A percentile compares a stretch with the other conserved stretches of the same genome.
These are phyloP conservation scores for Leucophora obtusa DNA, from an alignment of 2,888 invertebrate genomes.

Conservation along the genomic window DNA sequence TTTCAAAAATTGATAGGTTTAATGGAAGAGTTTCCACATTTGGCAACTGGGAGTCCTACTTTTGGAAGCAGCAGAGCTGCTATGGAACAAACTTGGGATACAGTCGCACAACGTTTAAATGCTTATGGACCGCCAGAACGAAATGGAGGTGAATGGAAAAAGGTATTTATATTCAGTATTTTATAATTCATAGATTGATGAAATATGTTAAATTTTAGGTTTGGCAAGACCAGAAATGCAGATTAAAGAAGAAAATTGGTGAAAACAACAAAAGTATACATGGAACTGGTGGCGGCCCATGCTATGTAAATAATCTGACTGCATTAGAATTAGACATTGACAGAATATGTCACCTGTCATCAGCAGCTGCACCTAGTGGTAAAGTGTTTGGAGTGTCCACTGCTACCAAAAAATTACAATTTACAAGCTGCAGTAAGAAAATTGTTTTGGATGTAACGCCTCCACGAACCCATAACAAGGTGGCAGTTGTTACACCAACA, in stretches of 20 bases:
- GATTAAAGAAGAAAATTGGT: slow-evolving; percentile 10
- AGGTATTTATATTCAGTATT: slow-evolving; percentile 3
- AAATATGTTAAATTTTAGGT: background rate
- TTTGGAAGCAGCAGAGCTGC: slow-evolving; percentile 12
- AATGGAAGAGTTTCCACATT: slow-evolving; percentile 30
- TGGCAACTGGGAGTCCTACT: slow-evolving; percentile 19
- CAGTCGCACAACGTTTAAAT: background rate
- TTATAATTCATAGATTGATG: background rate
- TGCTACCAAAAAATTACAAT: too few species aligned
- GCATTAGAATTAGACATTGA: slow-evolving; percentile 4
- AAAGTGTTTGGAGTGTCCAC: background rate
- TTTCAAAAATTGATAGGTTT: slow-evolving; percentile 17
- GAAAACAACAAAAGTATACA: slow-evolving; percentile 25
- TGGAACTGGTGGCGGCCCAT: slow-evolving; percentile 20
- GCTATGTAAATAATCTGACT: background rate
- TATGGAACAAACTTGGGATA: slow-evolving; percentile 16
- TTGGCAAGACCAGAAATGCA: slow-evolving; percentile 6
- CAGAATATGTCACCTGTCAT: slow-evolving; percentile 15
- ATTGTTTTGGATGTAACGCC: background rate
- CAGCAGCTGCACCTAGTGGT: background rate
- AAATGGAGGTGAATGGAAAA: slow-evolving; percentile 28
- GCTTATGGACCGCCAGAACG: slow-evolving; percentile 19
- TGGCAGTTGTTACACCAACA: slow-evolving; percentile 19
- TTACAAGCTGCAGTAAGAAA: too few species aligned
- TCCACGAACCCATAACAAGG: background rate